These are phyloP conservation scores for Ciconia nigra DNA, from an alignment of 2,797 vertebrate species.

Conservation along the genomic window DNA sequence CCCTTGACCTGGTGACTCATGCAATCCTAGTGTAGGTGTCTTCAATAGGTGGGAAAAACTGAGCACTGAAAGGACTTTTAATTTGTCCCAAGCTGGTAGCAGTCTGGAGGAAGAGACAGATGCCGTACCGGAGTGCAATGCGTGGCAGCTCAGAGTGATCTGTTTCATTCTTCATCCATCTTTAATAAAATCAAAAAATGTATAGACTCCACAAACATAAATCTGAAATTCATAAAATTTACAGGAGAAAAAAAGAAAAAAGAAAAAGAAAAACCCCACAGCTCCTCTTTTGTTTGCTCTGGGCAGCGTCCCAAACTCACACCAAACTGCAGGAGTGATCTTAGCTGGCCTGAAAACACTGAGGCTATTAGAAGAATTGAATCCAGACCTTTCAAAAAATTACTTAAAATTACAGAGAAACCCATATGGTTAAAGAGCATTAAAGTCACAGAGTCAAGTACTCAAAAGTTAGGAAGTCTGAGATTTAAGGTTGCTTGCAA, in stretches of 20 bases:
- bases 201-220: not conserved
- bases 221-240: not conserved
- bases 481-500: not conserved
- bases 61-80: not conserved
- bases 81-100: not conserved
- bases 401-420: not conserved
- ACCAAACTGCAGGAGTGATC: not conserved
- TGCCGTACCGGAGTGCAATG: not conserved
- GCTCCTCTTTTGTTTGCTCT: slow-evolving; percentile 35
- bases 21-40: not conserved
- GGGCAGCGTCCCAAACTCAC: slow-evolving; percentile 26
- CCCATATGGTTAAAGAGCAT: not conserved
- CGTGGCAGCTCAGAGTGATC: not conserved
- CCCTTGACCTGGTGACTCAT: not conserved
- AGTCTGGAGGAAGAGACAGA: not conserved
- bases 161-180: not conserved
- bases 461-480: not conserved
- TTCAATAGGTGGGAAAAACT: not conserved
- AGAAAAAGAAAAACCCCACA: not conserved
- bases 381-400: slow-evolving; percentile 29
- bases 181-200: not conserved
- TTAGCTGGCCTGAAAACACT: not conserved
- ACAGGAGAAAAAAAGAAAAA: not conserved
- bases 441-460: not conserved
- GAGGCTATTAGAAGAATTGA: slow-evolving; percentile 10